phyloP scores from a whole-genome alignment of 2,797 vertebrate species.

The Botia almorhae region DNA sequence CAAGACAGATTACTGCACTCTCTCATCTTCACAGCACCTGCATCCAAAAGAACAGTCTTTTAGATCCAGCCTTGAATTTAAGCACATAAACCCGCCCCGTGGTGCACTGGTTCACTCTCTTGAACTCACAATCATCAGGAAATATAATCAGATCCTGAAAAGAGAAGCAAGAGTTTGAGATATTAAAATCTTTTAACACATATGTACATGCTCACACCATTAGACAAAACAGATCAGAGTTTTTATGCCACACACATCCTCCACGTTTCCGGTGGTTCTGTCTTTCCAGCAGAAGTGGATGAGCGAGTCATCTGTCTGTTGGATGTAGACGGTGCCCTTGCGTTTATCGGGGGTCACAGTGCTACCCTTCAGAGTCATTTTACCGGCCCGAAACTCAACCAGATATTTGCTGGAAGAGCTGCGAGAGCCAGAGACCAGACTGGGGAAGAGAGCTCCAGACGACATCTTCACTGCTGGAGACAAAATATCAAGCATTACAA shows the following conservation, averaged over 20 bases:
- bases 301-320: conserved; percentile 95
- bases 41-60: conserved; percentile 99
- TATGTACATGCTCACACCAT: not conserved
- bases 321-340: conserved; percentile 93
- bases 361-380: conserved; percentile 93
- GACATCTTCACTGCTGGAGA: conserved; percentile 79
- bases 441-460: conserved; percentile 93
- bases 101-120: conserved; percentile 93
- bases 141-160: conserved; percentile 95
- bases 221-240: not conserved
- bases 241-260: conserved; percentile 83
- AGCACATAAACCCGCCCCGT: conserved; percentile 94
- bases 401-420: conserved; percentile 94
- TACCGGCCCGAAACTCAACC: conserved; percentile 95
- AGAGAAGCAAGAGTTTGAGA: not conserved
- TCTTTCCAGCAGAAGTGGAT: conserved; percentile 99
- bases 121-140: conserved; percentile 97
- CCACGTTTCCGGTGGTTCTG: conserved; percentile 88
- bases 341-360: conserved; percentile 94
- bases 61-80: conserved; percentile 97
- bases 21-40: conserved; percentile 74
- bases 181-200: not conserved
- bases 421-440: conserved; percentile 90
- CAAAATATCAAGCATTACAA: not conserved
- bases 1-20: not conserved